Evolutionary conservation across 2,113 vertebrate species (phyloP).

Genomic region (Syngnathus scovelli): DNA sequence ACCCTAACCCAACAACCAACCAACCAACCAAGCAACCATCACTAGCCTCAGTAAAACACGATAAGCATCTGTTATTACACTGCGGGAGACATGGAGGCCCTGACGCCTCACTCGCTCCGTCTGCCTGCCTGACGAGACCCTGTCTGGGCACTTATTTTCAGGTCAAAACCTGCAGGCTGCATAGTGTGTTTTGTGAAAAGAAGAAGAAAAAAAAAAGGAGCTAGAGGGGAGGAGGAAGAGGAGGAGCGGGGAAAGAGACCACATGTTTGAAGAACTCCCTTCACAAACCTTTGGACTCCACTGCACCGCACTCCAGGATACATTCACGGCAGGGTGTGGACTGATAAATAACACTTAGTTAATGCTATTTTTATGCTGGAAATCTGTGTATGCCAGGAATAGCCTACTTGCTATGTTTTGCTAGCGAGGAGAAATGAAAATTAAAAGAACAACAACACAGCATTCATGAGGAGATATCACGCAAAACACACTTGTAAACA

Average conservation of each 20-base stretch:
- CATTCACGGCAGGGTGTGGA: constrained; percentile 13
- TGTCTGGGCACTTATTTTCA: constrained; percentile 74
- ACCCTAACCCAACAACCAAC: background rate
- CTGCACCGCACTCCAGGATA: background rate
- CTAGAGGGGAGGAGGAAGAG: background rate
- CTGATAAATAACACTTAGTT: constrained; percentile 15
- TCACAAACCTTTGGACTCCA: constrained; percentile 17
- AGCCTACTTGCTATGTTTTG: background rate
- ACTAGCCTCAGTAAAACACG: constrained; percentile 47
- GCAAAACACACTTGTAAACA: background rate
- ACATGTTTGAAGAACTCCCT: background rate
- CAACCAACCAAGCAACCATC: constrained; percentile 1
- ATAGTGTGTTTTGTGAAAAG: constrained; percentile 32
- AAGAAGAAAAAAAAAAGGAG: constrained; percentile 3
- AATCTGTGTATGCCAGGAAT: constrained; percentile 20
- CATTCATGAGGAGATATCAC: background rate
- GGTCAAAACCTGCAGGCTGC: constrained; percentile 77
- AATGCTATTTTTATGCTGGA: constrained; percentile 18
- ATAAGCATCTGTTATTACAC: constrained; percentile 65
- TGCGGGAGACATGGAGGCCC: constrained; percentile 48
- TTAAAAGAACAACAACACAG: background rate
- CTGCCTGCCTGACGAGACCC: constrained; percentile 58
- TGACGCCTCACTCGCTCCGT: constrained; percentile 45
- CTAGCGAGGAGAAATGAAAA: background rate
- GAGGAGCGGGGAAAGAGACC: background rate